Percentiles rank a stretch among this genome's conserved stretches.
Evolutionary conservation across 53 echinoderm and acorn worm species (phyloP).

Genomic region (Holothuria leucospilota): DNA sequence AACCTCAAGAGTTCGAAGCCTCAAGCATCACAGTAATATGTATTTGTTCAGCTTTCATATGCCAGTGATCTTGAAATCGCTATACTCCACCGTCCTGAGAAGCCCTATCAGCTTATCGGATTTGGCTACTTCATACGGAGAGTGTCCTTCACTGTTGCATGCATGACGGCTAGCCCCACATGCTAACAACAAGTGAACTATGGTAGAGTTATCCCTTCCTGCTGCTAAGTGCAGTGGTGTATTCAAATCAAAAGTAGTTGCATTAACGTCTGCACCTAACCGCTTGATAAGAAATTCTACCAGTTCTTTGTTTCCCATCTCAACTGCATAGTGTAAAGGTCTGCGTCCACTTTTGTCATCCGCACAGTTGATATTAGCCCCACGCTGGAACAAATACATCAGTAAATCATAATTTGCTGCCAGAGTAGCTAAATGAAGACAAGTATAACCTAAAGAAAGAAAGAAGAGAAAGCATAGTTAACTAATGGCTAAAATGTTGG

Average conservation of each 20-base stretch:
- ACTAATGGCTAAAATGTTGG: background rate
- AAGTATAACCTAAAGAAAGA: slow-evolving; percentile 76
- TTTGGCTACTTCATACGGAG: slow-evolving; percentile 64
- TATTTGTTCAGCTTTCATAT: background rate
- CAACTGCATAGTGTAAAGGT: slow-evolving; percentile 85
- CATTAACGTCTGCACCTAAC: slow-evolving; percentile 76
- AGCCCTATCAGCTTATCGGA: background rate
- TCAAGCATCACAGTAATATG: too few species aligned
- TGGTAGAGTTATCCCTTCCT: slow-evolving; percentile 63
- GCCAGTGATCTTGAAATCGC: slow-evolving; percentile 24
- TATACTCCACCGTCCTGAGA: slow-evolving; percentile 20
- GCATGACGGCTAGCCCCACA: slow-evolving; percentile 74
- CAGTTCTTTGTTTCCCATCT: slow-evolving; percentile 66
- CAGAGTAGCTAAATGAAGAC: slow-evolving; percentile 80
- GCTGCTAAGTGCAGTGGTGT: slow-evolving; percentile 92
- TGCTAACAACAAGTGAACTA: slow-evolving; percentile 63
- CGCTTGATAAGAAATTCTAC: slow-evolving; percentile 59
- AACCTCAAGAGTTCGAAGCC: too few species aligned
- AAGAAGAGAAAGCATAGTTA: background rate
- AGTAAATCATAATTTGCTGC: slow-evolving; percentile 54
- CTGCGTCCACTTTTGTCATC: slow-evolving; percentile 95
- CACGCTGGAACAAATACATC: slow-evolving; percentile 62
- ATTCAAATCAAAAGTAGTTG: slow-evolving; percentile 86
- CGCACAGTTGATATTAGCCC: slow-evolving; percentile 80
- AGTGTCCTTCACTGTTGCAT: slow-evolving; percentile 80